Evolutionary conservation across 2,797 vertebrate genomes (phyloP).

Genomic region (Karalla daura): DNA sequence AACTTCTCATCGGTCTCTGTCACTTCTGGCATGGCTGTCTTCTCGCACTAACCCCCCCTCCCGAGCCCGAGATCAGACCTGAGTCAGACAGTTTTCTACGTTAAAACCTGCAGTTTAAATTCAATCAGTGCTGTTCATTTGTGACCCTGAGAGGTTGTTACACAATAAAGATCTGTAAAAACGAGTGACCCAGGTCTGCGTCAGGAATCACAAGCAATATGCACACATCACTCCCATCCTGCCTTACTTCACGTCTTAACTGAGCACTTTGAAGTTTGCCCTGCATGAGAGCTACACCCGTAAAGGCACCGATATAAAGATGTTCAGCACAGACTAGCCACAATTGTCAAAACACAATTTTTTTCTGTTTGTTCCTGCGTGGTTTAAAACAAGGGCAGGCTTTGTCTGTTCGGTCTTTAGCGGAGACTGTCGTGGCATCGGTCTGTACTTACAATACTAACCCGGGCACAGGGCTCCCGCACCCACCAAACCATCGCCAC

Average conservation of each 20-base stretch:
- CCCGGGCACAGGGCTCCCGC: conserved; percentile 45
- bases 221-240: conserved; percentile 31
- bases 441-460: conserved; percentile 40
- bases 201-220: conserved; percentile 28
- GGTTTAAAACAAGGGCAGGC: neutral
- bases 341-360: neutral
- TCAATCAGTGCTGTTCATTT: conserved; percentile 8
- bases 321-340: conserved; percentile 2
- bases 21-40: conserved; percentile 52
- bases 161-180: conserved; percentile 12
- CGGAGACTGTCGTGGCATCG: conserved; percentile 21
- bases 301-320: neutral
- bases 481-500: conserved; percentile 30
- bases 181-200: conserved; percentile 35
- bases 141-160: conserved; percentile 18
- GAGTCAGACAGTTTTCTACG: conserved; percentile 32
- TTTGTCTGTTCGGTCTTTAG: conserved; percentile 9
- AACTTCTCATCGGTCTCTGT: conserved; percentile 29
- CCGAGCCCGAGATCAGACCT: conserved; percentile 47
- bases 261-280: conserved; percentile 9
- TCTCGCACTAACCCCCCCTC: conserved; percentile 67
- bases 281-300: conserved; percentile 11
- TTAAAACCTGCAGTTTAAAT: conserved; percentile 26
- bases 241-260: conserved; percentile 28
- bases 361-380: neutral